Evolutionary conservation across 2,888 invertebrate genomes (phyloP).

Genomic region (Cheilosia vulpina): DNA sequence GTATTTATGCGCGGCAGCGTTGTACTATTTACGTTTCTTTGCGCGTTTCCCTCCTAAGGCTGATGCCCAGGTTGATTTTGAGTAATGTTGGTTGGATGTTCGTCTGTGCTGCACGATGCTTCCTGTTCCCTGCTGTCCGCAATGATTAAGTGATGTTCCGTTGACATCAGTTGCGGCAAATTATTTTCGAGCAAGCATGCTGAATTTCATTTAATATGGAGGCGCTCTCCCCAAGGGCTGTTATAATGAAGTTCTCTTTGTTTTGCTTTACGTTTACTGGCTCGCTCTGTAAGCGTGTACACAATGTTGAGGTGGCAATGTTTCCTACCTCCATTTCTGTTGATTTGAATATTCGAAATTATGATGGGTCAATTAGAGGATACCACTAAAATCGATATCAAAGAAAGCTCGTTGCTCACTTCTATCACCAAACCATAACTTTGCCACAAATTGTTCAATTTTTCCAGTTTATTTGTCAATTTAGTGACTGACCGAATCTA

Average conservation of each 20-base stretch:
- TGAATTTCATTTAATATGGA: conserved; percentile 26
- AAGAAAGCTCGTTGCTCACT: too few species aligned
- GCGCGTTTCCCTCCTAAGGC: not conserved
- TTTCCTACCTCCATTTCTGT: too few species aligned
- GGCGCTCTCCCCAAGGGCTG: not conserved
- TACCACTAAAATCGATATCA: too few species aligned
- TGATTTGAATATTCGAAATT: too few species aligned
- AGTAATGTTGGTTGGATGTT: conserved; percentile 8
- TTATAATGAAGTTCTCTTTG: not conserved
- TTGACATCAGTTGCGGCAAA: conserved; percentile 53
- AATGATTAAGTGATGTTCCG: conserved; percentile 52
- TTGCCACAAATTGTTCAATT: too few species aligned
- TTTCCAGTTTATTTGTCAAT: too few species aligned
- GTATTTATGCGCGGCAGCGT: conserved; percentile 1
- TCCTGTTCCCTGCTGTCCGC: conserved; percentile 1
- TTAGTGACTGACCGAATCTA: too few species aligned
- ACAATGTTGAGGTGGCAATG: not conserved
- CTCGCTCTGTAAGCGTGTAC: not conserved
- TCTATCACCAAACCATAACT: too few species aligned
- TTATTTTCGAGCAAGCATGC: conserved; percentile 22
- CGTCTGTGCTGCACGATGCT: conserved; percentile 25
- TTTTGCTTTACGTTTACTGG: not conserved
- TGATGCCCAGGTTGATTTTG: not conserved
- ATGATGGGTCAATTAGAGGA: too few species aligned
- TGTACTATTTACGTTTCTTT: conserved; percentile 18